Percentiles rank a stretch among this genome's conserved stretches.
These are phyloP conservation scores for Rousettus madagascariensis DNA, from an alignment of 2,797 vertebrate genomes.

Conservation along the genomic window DNA sequence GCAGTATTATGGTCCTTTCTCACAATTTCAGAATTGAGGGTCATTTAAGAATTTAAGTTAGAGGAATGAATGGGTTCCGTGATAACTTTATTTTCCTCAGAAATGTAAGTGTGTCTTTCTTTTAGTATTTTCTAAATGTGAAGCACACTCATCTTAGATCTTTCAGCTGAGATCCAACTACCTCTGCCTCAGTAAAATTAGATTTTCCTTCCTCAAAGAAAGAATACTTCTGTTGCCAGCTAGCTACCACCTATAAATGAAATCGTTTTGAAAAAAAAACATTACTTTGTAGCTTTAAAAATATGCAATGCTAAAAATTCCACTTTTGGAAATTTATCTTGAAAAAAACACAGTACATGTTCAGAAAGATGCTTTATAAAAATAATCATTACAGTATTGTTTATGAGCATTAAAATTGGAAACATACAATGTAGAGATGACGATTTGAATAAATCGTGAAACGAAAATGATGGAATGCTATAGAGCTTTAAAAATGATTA, in stretches of 20 bases:
- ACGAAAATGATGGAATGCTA: not conserved
- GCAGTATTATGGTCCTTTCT: not conserved
- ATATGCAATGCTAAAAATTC: not conserved
- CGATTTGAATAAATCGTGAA: not conserved
- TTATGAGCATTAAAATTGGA: not conserved
- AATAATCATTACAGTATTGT: not conserved
- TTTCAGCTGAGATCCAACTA: not conserved
- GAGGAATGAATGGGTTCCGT: not conserved
- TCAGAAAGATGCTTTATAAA: not conserved
- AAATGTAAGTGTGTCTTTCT: not conserved
- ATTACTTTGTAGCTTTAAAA: not conserved
- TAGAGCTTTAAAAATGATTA: not conserved
- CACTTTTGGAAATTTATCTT: not conserved
- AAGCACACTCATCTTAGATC: not conserved
- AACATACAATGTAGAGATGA: not conserved
- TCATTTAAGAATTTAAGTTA: conserved; percentile 8
- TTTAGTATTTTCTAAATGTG: conserved; percentile 21
- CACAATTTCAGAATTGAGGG: not conserved
- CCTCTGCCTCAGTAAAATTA: not conserved
- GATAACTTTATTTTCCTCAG: not conserved
- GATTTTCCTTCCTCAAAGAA: not conserved
- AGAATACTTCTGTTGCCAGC: not conserved
- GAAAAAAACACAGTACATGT: not conserved
- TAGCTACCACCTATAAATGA: not conserved
- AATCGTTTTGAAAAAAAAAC: not conserved